A percentile compares a stretch with the other conserved stretches of the same genome.
Conservation (phyloP, 2,113 vertebrate species). For the Campylorhamphus procurvoides region DNA sequence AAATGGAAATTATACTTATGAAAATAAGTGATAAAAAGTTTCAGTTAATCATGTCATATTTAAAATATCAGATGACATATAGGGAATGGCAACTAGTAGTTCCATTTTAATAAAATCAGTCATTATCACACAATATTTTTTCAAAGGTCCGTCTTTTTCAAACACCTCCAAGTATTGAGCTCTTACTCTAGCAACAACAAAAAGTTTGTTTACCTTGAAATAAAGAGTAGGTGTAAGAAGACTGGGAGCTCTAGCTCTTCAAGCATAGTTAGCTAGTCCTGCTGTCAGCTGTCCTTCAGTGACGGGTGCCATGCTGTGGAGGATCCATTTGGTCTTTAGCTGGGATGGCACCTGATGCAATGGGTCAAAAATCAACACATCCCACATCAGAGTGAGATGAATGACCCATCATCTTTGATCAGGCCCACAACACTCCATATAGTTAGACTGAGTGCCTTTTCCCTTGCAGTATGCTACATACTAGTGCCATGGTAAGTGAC, state of each 20-base stretch:
- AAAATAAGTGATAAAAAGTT: not conserved
- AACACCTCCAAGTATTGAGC: not conserved
- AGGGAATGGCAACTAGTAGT: not conserved
- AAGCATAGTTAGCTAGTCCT: slow-evolving; percentile 15
- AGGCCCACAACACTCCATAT: not conserved
- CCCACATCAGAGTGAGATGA: not conserved
- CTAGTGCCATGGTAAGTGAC: not conserved
- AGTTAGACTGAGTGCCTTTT: not conserved
- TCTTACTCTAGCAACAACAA: not conserved
- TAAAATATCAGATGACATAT: not conserved
- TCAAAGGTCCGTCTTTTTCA: not conserved
- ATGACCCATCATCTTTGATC: not conserved
- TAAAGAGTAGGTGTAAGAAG: slow-evolving; percentile 11
- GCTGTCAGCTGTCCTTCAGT: slow-evolving; percentile 21
- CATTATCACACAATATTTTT: not conserved
- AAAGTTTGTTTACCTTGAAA: slow-evolving; percentile 40
- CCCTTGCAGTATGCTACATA: not conserved
- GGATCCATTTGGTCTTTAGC: slow-evolving; percentile 24
- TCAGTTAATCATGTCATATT: not conserved
- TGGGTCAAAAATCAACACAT: not conserved
- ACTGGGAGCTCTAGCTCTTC: slow-evolving; percentile 23
- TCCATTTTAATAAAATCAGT: not conserved
- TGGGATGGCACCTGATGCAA: not conserved
- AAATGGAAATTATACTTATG: not conserved
- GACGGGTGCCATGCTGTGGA: not conserved